Evolutionary conservation across 92 coral and sea anemone genomes (phyloP).

Genomic region (Bergia puertoricense): DNA sequence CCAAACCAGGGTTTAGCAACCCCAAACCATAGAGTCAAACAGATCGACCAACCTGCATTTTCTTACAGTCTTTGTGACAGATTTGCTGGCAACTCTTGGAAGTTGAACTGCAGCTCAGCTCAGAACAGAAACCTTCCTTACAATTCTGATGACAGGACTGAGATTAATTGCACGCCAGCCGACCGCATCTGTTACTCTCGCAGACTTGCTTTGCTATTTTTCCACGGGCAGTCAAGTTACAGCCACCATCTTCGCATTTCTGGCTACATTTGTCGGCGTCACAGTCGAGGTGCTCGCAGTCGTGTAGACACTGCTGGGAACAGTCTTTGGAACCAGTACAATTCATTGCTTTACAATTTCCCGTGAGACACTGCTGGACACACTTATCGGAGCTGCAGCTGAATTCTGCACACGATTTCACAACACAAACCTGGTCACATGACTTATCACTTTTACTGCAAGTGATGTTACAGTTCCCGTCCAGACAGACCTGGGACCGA

Average conservation of each 20-base stretch:
- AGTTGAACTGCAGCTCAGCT: neutral
- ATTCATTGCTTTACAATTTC: neutral
- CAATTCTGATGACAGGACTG: slow-evolving; percentile 6
- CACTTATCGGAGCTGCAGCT: slow-evolving; percentile 23
- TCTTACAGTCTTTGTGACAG: slow-evolving; percentile 8
- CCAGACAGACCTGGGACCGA: slow-evolving; percentile 11
- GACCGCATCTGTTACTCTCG: slow-evolving; percentile 9
- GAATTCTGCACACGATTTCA: neutral
- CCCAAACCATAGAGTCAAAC: neutral
- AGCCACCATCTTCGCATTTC: slow-evolving; percentile 16
- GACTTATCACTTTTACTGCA: slow-evolving; percentile 9
- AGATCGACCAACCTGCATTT: slow-evolving; percentile 6
- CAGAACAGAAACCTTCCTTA: slow-evolving; percentile 9
- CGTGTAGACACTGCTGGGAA: neutral
- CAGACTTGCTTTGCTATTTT: slow-evolving; percentile 1
- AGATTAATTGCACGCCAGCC: neutral
- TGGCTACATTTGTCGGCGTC: slow-evolving; percentile 15
- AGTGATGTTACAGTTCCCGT: neutral
- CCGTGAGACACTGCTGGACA: slow-evolving; percentile 31
- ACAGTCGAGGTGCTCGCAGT: neutral
- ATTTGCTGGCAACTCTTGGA: slow-evolving; percentile 6
- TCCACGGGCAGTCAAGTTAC: neutral
- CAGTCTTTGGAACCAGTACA: slow-evolving; percentile 21
- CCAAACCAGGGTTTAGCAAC: too few relatives aligned
- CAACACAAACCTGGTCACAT: slow-evolving; percentile 33